Base-by-base conservation (phyloP, 2,888 invertebrate genomes). In the Apantesis nais region DNA sequence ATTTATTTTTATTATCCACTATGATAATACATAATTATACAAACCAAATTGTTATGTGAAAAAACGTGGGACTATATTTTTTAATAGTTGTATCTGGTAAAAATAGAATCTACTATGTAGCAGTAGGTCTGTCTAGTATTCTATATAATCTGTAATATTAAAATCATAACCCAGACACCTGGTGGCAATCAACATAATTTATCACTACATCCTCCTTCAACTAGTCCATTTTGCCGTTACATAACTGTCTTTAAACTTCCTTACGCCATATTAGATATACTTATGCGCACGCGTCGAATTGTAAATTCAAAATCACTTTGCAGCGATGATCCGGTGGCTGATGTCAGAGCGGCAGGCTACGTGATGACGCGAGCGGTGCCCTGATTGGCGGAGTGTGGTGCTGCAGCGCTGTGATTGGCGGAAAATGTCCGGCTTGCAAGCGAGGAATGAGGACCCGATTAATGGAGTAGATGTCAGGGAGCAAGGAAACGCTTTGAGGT, bases 381-480 rank as follows among this genome's bases (percentile, higher is more conserved):
- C 81, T 85, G 85, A 92, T 92, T 92, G 88, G 91, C 80, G 81
- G 85, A 79, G 85, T 75, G 83, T 81, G 80, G 81, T 81, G 79
- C 76, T 80, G 83, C 77, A 77, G 75, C 79, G 83, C 76, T 73
- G 82, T 74, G 82, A 87, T 89, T 90, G 90, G 89, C 84, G 84
- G 85, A 92, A 88, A 78, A 95, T 95, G 95, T 95, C 95, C 72
- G 95, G 95, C 37, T 84, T 95, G 86, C 94, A 92, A 83, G 86
- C 91, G 74, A 90, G 92, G 81, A 87, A 81, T 63, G 95, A 94
- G 70, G 95, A 94, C 68, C 84, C 88, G 74, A 92, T 95, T 82
- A 94, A 94, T 81, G 94, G 95, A 64, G 93, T 95, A 68, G 95
- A 95, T 78, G 95, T 95, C 62, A 85, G 95, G 78, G 95, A 95